Evolutionary conservation across 2,888 invertebrate genomes (phyloP).

Genomic region (Caenorhabditis sp.): DNA sequence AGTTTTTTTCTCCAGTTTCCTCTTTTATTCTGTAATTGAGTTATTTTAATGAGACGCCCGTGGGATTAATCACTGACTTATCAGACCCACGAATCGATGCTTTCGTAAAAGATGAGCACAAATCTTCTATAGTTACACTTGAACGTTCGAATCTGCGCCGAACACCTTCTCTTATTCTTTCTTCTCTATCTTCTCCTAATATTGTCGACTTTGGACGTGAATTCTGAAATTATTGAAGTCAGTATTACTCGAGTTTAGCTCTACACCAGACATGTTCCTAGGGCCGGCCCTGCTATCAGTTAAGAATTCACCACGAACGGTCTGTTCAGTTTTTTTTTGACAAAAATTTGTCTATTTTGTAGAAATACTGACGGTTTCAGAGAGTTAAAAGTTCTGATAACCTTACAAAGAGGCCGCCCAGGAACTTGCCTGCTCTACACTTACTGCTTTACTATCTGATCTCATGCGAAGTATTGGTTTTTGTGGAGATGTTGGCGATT

Average conservation of each 20-base stretch:
- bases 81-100: conserved; percentile 5
- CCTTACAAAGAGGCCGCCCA: too few species aligned
- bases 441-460: not conserved
- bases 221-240: not conserved
- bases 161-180: conserved; percentile 12
- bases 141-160: conserved; percentile 20
- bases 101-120: conserved; percentile 20
- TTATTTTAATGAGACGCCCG: too few species aligned
- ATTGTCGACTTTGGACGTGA: not conserved
- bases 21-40: not conserved
- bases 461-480: conserved; percentile 7
- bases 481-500: not conserved
- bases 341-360: too few species aligned
- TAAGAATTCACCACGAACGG: too few species aligned
- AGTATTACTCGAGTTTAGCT: too few species aligned
- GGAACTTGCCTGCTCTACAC: not conserved
- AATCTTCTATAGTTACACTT: conserved; percentile 20
- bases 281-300: too few species aligned
- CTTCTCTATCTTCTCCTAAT: conserved; percentile 13
- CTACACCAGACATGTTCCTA: too few species aligned
- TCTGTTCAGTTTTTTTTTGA: too few species aligned
- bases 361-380: too few species aligned
- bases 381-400: too few species aligned
- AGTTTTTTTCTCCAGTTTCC: not conserved
- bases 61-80: not conserved